phyloP scores from a whole-genome alignment of 2,113 vertebrate species.

The Anarrhichthys ocellatus region DNA sequence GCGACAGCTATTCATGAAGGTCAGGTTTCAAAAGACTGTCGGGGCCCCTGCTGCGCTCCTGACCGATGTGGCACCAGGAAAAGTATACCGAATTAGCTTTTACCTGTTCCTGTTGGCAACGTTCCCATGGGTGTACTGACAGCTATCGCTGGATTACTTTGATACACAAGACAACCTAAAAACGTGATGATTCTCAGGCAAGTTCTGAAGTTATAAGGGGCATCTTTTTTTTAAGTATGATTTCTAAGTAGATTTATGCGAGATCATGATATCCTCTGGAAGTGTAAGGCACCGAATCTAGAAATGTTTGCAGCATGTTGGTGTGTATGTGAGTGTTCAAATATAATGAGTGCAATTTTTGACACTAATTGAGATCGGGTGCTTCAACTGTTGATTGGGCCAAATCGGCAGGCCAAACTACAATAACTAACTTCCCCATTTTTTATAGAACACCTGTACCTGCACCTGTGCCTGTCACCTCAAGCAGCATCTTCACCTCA shows the following conservation, averaged over 20 bases:
- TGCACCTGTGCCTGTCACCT: slow-evolving; percentile 1
- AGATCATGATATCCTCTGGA: not conserved
- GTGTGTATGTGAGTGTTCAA: not conserved
- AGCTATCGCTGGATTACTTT: not conserved
- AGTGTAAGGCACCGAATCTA: not conserved
- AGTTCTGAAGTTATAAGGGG: not conserved
- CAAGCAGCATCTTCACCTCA: not conserved
- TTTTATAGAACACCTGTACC: not conserved
- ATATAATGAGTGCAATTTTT: not conserved
- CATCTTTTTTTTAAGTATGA: not conserved
- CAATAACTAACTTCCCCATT: not conserved
- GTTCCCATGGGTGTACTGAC: not conserved
- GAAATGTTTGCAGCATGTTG: not conserved
- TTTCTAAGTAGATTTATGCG: not conserved
- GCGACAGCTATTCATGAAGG: not conserved
- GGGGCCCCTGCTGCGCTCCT: rapidly evolving
- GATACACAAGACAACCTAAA: not conserved
- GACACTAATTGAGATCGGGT: not conserved
- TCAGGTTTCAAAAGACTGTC: not conserved
- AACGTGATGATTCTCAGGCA: not conserved
- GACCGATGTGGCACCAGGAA: not conserved
- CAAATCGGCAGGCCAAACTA: slow-evolving; percentile 7
- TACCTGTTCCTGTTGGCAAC: not conserved
- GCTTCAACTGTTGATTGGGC: not conserved
- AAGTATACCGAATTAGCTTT: not conserved